Conservation (phyloP, 2,113 vertebrate genomes). For the Triplophysa dalaica region DNA sequence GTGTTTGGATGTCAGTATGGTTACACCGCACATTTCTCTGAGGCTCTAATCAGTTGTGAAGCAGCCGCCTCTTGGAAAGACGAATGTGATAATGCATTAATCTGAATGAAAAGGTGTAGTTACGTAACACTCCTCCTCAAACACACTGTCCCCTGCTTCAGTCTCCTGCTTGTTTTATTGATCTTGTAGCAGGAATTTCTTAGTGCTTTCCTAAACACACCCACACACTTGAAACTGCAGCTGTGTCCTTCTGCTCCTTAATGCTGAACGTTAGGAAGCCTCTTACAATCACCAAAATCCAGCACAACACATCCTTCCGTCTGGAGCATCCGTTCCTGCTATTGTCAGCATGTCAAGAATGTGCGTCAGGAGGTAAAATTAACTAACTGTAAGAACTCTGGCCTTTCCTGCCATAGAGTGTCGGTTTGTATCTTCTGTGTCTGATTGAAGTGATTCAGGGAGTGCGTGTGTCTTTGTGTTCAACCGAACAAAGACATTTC, state of each 20-base stretch:
- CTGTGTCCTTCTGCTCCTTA: slow-evolving; percentile 53
- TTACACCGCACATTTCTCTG: background rate
- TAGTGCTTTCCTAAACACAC: background rate
- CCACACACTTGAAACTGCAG: slow-evolving; percentile 44
- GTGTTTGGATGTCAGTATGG: background rate
- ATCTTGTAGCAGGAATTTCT: slow-evolving; percentile 4
- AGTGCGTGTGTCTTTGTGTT: background rate
- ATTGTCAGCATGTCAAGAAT: slow-evolving; percentile 68
- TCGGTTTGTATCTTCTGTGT: slow-evolving; percentile 19
- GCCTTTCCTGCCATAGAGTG: slow-evolving; percentile 56
- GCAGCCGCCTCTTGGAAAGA: background rate
- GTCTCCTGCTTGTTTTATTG: slow-evolving; percentile 39
- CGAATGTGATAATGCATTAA: background rate
- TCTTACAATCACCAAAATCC: slow-evolving; percentile 64
- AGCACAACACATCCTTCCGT: slow-evolving; percentile 62
- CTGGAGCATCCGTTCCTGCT: slow-evolving; percentile 67
- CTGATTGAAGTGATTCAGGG: slow-evolving; percentile 50
- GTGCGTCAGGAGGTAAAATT: slow-evolving; percentile 64
- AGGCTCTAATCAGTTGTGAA: background rate
- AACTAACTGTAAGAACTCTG: slow-evolving; percentile 51
- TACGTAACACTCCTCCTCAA: background rate
- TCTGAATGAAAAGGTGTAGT: background rate
- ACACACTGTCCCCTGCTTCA: background rate
- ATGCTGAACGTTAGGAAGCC: slow-evolving; percentile 64
- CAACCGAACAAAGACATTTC: too few species aligned